Base-by-base conservation (phyloP, 2,888 invertebrate species). In the Diarsia mendica region DNA sequence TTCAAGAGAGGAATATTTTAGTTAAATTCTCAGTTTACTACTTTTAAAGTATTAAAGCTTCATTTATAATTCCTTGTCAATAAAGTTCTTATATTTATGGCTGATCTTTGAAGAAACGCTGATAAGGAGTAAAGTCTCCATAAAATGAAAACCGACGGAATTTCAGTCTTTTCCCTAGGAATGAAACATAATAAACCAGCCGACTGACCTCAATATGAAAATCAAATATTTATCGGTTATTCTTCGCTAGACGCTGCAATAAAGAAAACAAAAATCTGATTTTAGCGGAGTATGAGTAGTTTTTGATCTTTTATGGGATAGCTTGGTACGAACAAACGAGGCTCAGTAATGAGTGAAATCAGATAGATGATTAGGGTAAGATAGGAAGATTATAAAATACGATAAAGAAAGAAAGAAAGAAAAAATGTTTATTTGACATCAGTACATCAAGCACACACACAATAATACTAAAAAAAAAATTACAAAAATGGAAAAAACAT, bases 21-120 rank as follows among this genome's bases (percentile, higher is more conserved):
- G 46, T 65, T 13, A 53, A 77, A 80, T 60, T 80, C 64, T 53
- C 20, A 39, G 61, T 63, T 80, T 39, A 80, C 39, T 53, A 73
- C 61, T 80, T 74, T 73, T 74, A 6, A 44, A 39, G 48, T n/a
- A 55, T 79, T 75, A 20, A 46, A 58, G 58, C 51, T 48, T 80
- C 11, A 23, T 75, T 80, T 55, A 75, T 63, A 80, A 53, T 75
- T 53, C 28, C 28, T 80, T 73, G 11, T 39, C 46, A 48, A 49
- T 18, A 55, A 73, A 28, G 9, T 10, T 49, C 55, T 64, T 74
- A 55, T 49, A 64, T 46, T 23, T 81, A 10, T 23, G 10, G 2
- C 20, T 46, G 18, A 55, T 46, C 18, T 64, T 2, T 33, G 23
- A 23, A 58, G 13, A 64, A 75, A 39, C 44, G 9, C 13, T 53